Evolutionary conservation across 2,797 vertebrate species (phyloP), one percentile per base, ranked within the genome.

Genomic region (Holocentrus rufus): DNA sequence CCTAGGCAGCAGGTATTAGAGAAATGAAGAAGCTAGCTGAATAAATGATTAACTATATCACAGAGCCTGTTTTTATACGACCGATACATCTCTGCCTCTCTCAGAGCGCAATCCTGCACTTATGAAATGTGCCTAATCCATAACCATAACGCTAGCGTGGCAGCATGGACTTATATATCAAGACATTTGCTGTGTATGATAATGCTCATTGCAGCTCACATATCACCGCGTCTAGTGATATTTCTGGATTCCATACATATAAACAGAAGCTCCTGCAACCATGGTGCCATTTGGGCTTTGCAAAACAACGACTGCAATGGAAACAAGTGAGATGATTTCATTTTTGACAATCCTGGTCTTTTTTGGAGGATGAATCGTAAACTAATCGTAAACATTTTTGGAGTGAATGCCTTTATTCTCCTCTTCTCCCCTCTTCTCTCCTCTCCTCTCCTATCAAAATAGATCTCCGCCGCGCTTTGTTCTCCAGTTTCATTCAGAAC

Each of bases 401-500:
- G 31, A 8, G 31, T 34, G 31, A 34, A 5, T 34, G 31, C 8
- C 31, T 34, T 34, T 7, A 34, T 34, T 20, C 17, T 34, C 49
- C 61, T 52, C 4, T 25, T 22, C 17, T 49, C 60, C 62, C 58
- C 58, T 77, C 69, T 72, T 39, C 55, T 30, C 50, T 60, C 68
- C 53, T 20, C 25, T 61, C 65, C 18, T 60, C 31, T 5, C 20
- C 18, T 92, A 94, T 95, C 93, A 91, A 89, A 93, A 94, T 93
- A 46, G 68, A 73, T 80, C 67, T 63, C 76, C 64, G 58, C 81
- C 91, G 88, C 89, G 93, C 91, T 94, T 94, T 93, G 93, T 93
- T 94, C 95, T 94, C 69, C n/a, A n/a, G 92, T 93, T 91, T 84
- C 94, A 92, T 95, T 94, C 94, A 91, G 93, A 95, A 93, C 90